Base-by-base conservation (phyloP, 1,140 invertebrate species). In the Caerostris darwini region DNA sequence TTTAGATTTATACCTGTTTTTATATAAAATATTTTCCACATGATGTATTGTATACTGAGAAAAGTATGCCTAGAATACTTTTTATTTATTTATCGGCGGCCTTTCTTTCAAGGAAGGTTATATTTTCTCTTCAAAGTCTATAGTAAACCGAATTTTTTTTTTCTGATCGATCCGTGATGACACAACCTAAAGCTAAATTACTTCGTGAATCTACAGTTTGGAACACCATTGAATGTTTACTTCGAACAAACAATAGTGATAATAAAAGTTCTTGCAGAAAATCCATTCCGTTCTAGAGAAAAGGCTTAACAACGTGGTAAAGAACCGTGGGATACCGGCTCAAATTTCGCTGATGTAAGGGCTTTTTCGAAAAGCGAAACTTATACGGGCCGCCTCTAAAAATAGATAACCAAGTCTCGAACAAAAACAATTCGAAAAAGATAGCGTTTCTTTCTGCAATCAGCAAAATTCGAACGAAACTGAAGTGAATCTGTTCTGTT, bases 391-490 rank as follows among this genome's bases (percentile, higher is more conserved):
- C 34, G 34, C 34, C 34, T 34, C 71, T n/a, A 59, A 85, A 85
- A 57, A 56, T 85, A 34, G 56, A 77, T 77, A 54, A 34, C 10
- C 56, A 8, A 3, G 3, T 17, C 3, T 5, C 54, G 3, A 57
- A 85, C 56, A 57, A 85, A 85, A 58, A 19, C 19, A 58, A 58
- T 34, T 85, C 56, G 83, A 19, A 77, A 77, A 6, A 5, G 56
- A 10, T n/a, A 82, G 7, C 17, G 19, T 58, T 57, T 85, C 82
- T 56, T 85, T 34, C 10, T 85, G 54, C 19, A 85, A 85, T 85
- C 82, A 85, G 82, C 56, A 85, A 14, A 85, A 85, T 85, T 57
- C 3, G 82, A n/a, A 57, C 3, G 54, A 85, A 19, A 85, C 54
- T 58, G 56, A 85, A 85, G 54, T 58, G 8, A 3, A 17, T n/a